Evolutionary conservation across 2,888 invertebrate species (phyloP), one percentile per base, ranked within the genome.

Genomic region (Eueremaeus valkanovi): DNA sequence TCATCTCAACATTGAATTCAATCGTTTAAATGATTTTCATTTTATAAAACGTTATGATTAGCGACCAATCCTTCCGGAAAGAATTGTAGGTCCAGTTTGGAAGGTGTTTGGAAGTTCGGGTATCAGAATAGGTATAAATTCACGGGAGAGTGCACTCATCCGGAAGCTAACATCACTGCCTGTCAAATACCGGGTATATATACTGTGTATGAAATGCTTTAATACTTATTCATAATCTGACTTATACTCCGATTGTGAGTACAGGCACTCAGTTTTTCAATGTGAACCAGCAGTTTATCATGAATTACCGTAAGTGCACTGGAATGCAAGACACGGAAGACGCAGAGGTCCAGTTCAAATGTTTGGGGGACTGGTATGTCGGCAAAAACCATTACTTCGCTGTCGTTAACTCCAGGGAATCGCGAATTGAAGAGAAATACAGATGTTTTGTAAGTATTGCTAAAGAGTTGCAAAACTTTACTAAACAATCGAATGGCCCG

Each of bases 351-450:
- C 94, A 95, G 83, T 95, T 91, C 83, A 93, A 92, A 83, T 95
- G 95, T 82, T 85, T 95, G 77, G 95, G 95, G 0, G 93, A 95
- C 86, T 95, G 95, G 95, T 94, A 95, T 84, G 90, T 94, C 33
- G 93, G 91, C 18, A 95, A 95, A 82, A 95, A 97, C 84, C 95
- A 95, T 82, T 97, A 91, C 84, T 95, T 97, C 84, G 97, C 95
- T 74, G 94, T 96, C n/a, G 93, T 93, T 9, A 96, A 97, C 82
- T 94, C 95, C 0, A 95, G 95, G 81, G 95, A 96, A 83, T 95
- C 95, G 9, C 89, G 95, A 81, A 92, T 92, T 83, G 94, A 97
- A 83, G 95, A 96, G 83, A 92, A 92, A 82, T 97, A 94, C 83
- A 88, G 96, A 55, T 97, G 97, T 82, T 93, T 97, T 83, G 84